These are phyloP conservation scores for Spongilla lacustris DNA, from an alignment of 37 sponge, comb jelly and placozoan species.

Conservation along the genomic window DNA sequence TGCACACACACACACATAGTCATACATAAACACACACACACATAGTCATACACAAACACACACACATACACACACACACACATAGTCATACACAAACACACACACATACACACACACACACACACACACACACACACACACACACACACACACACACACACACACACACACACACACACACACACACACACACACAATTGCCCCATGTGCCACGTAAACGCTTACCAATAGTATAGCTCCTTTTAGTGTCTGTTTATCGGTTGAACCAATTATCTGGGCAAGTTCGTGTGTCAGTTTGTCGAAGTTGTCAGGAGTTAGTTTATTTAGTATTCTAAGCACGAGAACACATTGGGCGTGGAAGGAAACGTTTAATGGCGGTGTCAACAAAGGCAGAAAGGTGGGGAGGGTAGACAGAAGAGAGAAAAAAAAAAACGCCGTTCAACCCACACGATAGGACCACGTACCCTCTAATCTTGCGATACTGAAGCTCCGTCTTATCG, in stretches of 20 bases:
- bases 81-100: neutral
- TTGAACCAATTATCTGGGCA: neutral
- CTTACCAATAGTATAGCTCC: conserved; percentile 75
- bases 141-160: conserved; percentile 11
- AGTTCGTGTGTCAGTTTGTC: conserved; percentile 53
- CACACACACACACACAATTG: conserved; percentile 26
- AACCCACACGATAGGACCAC: neutral
- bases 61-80: neutral
- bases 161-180: neutral
- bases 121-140: neutral
- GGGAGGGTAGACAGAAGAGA: neutral
- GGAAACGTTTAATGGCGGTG: neutral
- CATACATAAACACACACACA: neutral
- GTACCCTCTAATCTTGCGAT: conserved; percentile 73
- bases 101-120: conserved; percentile 8
- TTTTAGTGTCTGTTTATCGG: conserved; percentile 40
- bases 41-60: conserved; percentile 4
- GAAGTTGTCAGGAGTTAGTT: conserved; percentile 90
- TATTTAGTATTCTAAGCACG: conserved; percentile 82
- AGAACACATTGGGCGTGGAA: no score
- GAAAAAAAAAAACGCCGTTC: neutral
- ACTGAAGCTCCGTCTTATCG: conserved; percentile 47
- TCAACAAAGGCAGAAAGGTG: neutral
- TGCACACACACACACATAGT: neutral
- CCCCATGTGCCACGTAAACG: no score